Evolutionary conservation across 1,140 invertebrate species (phyloP).

Genomic region (Maconellicoccus hirsutus): DNA sequence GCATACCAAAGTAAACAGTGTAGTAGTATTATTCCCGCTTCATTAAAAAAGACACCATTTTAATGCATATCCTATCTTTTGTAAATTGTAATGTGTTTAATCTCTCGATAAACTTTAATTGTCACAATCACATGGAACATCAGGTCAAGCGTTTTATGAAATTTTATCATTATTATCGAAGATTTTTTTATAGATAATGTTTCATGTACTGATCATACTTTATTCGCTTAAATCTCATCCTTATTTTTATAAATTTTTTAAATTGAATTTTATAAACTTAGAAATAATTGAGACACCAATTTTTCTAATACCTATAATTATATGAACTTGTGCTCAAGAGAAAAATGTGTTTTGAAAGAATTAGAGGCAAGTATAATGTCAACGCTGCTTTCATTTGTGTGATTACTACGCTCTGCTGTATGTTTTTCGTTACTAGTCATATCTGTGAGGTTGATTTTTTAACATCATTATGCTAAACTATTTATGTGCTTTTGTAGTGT

Average conservation of each 20-base stretch:
- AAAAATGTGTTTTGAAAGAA: neutral
- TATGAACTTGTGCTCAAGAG: neutral
- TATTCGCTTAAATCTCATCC: neutral
- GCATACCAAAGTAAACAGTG: too few relatives aligned
- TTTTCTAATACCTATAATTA: neutral
- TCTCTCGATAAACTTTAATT: too few relatives aligned
- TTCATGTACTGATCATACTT: neutral
- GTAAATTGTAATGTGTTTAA: neutral
- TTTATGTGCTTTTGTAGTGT: too few relatives aligned
- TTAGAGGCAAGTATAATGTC: neutral
- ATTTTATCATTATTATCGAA: too few relatives aligned
- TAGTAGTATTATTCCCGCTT: neutral
- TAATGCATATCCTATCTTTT: neutral
- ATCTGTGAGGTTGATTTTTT: too few relatives aligned
- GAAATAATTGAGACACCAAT: neutral
- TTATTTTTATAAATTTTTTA: neutral
- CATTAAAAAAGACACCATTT: neutral
- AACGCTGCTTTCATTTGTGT: too few relatives aligned
- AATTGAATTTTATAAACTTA: neutral
- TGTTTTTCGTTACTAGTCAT: too few relatives aligned
- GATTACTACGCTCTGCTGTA: too few relatives aligned
- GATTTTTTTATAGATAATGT: too few relatives aligned
- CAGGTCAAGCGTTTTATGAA: too few relatives aligned
- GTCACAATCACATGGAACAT: too few relatives aligned
- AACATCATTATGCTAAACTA: too few relatives aligned